Evolutionary conservation across 2,113 vertebrate species (phyloP), one percentile per base, ranked within the genome.

Genomic region (Burhinus bistriatus): DNA sequence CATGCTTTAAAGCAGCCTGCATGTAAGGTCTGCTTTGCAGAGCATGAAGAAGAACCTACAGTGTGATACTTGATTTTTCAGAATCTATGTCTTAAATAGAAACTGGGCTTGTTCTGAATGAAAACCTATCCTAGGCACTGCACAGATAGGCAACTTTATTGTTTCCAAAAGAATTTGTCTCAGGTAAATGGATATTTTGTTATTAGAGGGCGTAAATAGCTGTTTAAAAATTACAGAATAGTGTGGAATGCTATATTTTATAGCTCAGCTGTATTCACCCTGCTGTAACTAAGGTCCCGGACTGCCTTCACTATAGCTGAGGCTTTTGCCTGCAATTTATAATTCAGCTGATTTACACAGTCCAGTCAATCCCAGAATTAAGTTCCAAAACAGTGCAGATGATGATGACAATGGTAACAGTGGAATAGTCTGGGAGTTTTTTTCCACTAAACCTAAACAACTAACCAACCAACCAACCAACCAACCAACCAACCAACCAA

Each of bases 131-230:
- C 64, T 21, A 21, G 47, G 49, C 47, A 66, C 12, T 27, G 54
- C 25, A 15, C 21, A 64, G 62, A 95, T 73, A 94, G 45, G 44
- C 51, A 96, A 65, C 64, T 96, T 95, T 97, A 97, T 95, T 96
- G 66, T 85, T 97, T 97, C 96, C 96, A 95, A 93, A 88, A 93
- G 69, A 90, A 38, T 14, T 19, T 93, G 44, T 80, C 79, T 91
- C 70, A 29, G 65, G 87, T 90, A 95, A 96, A 93, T 44, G 40
- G 90, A 95, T 97, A 97, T 75, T 95, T 51, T 95, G 77, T 92
- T 95, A 86, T 65, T 54, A 32, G 40, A 84, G 14, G n/a, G 4
- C 3, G 89, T 64, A 80, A 84, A 87, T 77, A 70, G 11, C 32
- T 71, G 61, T 92, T 95, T 87, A 9, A 84, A 93, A 87, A 92